A percentile compares a stretch with the other conserved stretches of the same genome.
These are phyloP conservation scores for Limnothrissa miodon DNA, from an alignment of 2,113 vertebrate genomes.

Conservation along the genomic window DNA sequence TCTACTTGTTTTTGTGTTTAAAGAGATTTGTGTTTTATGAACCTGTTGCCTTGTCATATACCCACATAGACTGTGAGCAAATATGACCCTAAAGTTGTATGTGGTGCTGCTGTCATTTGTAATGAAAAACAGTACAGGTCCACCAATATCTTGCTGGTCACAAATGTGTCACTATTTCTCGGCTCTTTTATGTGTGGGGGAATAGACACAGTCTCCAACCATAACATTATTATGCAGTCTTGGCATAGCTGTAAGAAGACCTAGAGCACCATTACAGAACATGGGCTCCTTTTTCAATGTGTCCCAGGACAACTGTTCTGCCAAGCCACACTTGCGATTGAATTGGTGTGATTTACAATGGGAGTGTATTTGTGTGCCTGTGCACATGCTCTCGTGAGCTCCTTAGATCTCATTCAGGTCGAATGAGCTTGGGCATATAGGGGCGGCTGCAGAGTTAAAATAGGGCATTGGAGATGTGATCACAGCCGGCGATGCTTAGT, in stretches of 20 bases:
- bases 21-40: background rate
- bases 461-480: slow-evolving; percentile 34
- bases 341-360: background rate
- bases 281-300: slow-evolving; percentile 23
- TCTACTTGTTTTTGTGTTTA: background rate
- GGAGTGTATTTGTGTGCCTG: slow-evolving; percentile 32
- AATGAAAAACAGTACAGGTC: background rate
- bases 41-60: slow-evolving; percentile 8
- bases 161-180: background rate
- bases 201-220: background rate
- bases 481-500: slow-evolving; percentile 26
- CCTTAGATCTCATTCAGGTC: slow-evolving; percentile 26
- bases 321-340: background rate
- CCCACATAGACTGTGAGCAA: background rate
- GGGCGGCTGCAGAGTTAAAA: slow-evolving; percentile 35
- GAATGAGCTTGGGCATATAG: slow-evolving; percentile 24
- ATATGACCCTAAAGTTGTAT: background rate
- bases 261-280: background rate
- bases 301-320: background rate
- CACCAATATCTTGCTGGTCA: background rate
- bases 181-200: background rate
- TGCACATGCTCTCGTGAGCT: background rate
- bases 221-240: background rate
- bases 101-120: background rate
- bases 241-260: background rate